phyloP scores from a whole-genome alignment of 2,113 vertebrate species.

The Cettia cetti region DNA sequence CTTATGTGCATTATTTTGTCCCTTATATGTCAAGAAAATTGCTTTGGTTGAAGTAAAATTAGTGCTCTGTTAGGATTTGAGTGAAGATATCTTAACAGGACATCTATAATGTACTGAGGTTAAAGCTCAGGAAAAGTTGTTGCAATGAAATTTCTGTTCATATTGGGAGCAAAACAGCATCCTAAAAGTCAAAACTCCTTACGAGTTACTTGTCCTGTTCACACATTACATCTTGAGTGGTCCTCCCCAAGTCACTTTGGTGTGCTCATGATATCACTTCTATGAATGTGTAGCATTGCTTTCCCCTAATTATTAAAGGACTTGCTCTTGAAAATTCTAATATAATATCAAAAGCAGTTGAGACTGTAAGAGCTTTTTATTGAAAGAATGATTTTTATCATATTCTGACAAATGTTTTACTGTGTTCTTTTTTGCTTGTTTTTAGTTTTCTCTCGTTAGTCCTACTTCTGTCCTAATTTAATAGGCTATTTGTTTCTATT shows the following conservation, averaged over 20 bases:
- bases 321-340: not conserved
- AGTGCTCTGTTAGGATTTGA: not conserved
- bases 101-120: not conserved
- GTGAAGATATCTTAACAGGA: not conserved
- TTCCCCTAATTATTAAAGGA: not conserved
- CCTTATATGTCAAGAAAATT: not conserved
- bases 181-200: not conserved
- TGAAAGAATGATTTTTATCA: not conserved
- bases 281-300: not conserved
- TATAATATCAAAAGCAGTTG: not conserved
- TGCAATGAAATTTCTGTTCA: not conserved
- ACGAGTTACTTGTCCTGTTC: not conserved
- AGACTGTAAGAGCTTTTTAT: not conserved
- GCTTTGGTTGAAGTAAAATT: not conserved
- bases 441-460: not conserved
- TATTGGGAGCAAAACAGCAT: not conserved
- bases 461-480: not conserved
- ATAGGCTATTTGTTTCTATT: not conserved
- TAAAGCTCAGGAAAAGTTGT: not conserved
- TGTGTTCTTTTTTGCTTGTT: not conserved
- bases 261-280: not conserved
- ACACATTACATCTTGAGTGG: not conserved
- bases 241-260: not conserved
- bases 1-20: not conserved
- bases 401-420: not conserved